phyloP scores from a whole-genome alignment of 2,797 vertebrate genomes.

The Cyprinodon diabolis region DNA sequence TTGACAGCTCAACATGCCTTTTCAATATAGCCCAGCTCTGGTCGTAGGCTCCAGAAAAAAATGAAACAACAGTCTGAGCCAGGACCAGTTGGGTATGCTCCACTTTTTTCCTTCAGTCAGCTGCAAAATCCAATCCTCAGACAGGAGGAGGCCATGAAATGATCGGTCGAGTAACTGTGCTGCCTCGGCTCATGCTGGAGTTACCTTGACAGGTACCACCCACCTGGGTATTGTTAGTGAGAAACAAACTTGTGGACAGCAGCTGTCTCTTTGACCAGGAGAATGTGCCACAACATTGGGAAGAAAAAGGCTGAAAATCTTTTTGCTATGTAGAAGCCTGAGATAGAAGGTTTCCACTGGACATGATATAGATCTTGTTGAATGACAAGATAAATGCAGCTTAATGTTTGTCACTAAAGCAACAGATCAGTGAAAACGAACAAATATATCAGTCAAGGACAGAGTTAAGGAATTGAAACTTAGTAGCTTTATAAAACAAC shows the following conservation, averaged over 20 bases:
- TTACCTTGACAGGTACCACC: constrained; percentile 1
- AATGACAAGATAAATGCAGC: not conserved
- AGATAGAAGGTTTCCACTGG: not conserved
- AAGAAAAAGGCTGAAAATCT: not conserved
- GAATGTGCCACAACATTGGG: no score
- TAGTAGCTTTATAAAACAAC: no score
- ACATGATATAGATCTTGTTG: not conserved
- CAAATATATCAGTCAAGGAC: no score
- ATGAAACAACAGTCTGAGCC: not conserved
- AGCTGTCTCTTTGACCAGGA: not conserved
- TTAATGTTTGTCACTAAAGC: no score
- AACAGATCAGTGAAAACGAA: no score
- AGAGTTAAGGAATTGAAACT: no score
- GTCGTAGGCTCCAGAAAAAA: not conserved
- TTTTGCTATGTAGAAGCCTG: not conserved
- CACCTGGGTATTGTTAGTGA: constrained; percentile 4
- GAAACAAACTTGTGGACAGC: constrained; percentile 3
- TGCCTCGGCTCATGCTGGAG: not conserved
- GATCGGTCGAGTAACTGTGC: not conserved
- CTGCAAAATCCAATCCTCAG: not conserved
- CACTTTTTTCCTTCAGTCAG: not conserved
- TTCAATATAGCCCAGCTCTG: not conserved
- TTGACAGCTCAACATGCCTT: not conserved
- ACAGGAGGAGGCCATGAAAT: constrained; percentile 5
- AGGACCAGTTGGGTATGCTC: not conserved